phyloP scores from a whole-genome alignment of 1,140 invertebrate species.

The Adelges cooleyi region DNA sequence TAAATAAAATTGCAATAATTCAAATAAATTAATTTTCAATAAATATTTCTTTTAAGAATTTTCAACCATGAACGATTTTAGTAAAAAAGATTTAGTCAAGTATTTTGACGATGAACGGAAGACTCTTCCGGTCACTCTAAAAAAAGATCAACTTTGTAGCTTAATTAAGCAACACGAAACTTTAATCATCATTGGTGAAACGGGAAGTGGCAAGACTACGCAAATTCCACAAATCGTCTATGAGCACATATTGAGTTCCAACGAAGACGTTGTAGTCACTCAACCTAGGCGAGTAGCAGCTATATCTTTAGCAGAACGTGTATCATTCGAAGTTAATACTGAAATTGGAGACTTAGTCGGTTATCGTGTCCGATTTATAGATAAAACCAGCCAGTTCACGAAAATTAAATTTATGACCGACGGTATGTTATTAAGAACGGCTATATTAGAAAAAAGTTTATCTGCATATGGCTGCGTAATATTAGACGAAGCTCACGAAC shows the following conservation, averaged over 20 bases:
- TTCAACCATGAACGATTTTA: constrained; percentile 17
- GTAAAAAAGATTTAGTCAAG: constrained; percentile 18
- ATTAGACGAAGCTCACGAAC: constrained; percentile 94
- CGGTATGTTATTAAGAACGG: constrained; percentile 86
- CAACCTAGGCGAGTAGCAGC: constrained; percentile 86
- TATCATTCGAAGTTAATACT: constrained; percentile 61
- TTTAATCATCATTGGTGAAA: constrained; percentile 74
- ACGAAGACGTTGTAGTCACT: constrained; percentile 61
- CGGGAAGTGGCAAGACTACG: constrained; percentile 82
- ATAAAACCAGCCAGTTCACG: constrained; percentile 60
- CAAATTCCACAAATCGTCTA: constrained; percentile 73
- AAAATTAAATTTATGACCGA: constrained; percentile 86
- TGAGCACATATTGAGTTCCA: constrained; percentile 45
- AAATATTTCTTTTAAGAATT: not conserved
- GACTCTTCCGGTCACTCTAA: not conserved
- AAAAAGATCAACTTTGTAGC: constrained; percentile 36
- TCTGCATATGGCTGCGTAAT: constrained; percentile 75
- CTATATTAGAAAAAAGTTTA: constrained; percentile 57
- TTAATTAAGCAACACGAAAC: constrained; percentile 48
- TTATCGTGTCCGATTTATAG: constrained; percentile 88
- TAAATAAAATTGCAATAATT: too few species aligned
- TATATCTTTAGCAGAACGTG: constrained; percentile 73
- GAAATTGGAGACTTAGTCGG: constrained; percentile 65
- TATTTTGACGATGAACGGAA: constrained; percentile 23
- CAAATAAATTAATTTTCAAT: too few species aligned